Evolutionary conservation across 2,797 vertebrate genomes (phyloP).

Genomic region (Fratercula arctica): DNA sequence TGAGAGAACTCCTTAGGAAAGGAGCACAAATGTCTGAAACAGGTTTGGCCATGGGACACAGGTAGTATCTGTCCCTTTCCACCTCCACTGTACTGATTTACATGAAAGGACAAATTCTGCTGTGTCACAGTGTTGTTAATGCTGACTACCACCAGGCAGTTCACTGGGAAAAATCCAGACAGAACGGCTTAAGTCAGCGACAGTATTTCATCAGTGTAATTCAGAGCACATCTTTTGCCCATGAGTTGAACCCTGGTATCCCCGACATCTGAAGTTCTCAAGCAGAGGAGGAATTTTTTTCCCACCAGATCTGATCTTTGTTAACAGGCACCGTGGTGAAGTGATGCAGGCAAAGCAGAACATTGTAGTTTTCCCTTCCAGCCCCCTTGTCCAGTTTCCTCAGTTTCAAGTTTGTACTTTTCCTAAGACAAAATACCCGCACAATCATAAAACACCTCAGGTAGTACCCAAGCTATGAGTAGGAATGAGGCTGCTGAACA

Average conservation of each 20-base stretch:
- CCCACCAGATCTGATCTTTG: not conserved
- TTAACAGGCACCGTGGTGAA: not conserved
- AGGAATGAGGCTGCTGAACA: not conserved
- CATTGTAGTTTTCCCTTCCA: not conserved
- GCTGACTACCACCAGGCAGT: not conserved
- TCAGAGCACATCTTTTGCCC: not conserved
- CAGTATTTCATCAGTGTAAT: not conserved
- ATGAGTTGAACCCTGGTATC: not conserved
- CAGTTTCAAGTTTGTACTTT: not conserved
- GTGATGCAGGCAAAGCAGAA: not conserved
- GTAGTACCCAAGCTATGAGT: not conserved
- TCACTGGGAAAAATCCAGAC: not conserved
- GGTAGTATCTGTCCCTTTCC: not conserved
- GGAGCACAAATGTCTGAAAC: not conserved
- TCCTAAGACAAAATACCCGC: not conserved
- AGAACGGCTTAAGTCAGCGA: not conserved
- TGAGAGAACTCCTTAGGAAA: not conserved
- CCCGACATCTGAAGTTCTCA: not conserved
- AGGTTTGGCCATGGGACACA: not conserved
- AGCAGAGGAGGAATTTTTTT: not conserved
- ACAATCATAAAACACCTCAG: not conserved
- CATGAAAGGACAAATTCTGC: not conserved
- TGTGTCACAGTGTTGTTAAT: not conserved
- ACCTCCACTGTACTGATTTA: not conserved
- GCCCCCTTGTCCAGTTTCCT: not conserved